Conservation (phyloP, 1,140 invertebrate species). For the Anoplophora glabripennis region DNA sequence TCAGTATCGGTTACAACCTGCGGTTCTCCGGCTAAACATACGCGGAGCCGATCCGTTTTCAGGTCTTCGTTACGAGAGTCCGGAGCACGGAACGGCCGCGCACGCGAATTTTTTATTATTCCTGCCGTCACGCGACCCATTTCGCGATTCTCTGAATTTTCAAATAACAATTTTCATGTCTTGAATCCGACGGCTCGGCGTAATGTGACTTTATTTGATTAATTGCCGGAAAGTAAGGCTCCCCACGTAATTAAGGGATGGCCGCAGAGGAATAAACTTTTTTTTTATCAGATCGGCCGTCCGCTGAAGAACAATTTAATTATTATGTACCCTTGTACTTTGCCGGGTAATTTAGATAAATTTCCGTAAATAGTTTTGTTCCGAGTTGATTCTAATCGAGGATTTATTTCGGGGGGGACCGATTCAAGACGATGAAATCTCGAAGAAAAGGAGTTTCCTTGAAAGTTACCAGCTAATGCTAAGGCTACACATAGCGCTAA, state of each 20-base stretch:
- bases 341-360: too few relatives aligned
- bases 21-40: not conserved
- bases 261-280: not conserved
- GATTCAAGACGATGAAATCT: too few relatives aligned
- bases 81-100: constrained; percentile 1
- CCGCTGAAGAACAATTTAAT: constrained; percentile 2
- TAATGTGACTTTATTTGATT: constrained; percentile 11
- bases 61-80: constrained; percentile 1
- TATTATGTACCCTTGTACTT: not conserved
- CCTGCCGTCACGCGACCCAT: constrained; percentile 1
- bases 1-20: constrained; percentile 5
- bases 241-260: constrained; percentile 2
- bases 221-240: constrained; percentile 8
- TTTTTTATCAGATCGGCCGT: constrained; percentile 9
- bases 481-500: too few relatives aligned
- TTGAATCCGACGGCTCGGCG: not conserved
- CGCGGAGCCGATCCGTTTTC: constrained; percentile 6
- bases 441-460: too few relatives aligned
- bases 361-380: too few relatives aligned
- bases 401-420: too few relatives aligned
- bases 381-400: too few relatives aligned
- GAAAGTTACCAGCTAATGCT: too few relatives aligned
- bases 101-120: constrained; percentile 10
- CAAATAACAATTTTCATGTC: not conserved
- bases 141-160: constrained; percentile 5